These are phyloP conservation scores for Cepphus grylle DNA, from an alignment of 2,113 vertebrate species.

Conservation along the genomic window DNA sequence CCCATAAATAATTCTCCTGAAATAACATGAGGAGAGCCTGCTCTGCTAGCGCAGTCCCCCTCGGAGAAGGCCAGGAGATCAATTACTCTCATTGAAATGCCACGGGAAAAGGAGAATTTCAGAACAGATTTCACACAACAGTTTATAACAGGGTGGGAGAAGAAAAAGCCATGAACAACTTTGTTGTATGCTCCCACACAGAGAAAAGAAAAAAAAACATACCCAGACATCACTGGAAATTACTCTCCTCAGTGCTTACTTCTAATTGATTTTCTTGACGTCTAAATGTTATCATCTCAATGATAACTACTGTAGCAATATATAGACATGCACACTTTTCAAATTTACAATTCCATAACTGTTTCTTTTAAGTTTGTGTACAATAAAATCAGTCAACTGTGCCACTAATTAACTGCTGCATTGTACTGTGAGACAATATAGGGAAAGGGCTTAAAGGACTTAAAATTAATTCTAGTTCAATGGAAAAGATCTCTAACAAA, in stretches of 20 bases:
- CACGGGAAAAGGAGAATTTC: neutral
- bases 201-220: neutral
- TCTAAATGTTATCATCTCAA: neutral
- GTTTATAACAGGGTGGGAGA: neutral
- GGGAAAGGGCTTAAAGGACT: neutral
- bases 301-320: neutral
- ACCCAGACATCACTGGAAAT: neutral
- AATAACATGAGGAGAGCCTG: neutral
- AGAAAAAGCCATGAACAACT: neutral
- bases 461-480: neutral
- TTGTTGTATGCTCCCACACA: neutral
- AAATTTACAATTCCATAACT: neutral
- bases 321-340: neutral
- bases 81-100: neutral
- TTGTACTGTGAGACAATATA: neutral
- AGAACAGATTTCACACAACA: neutral
- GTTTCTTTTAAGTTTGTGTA: neutral
- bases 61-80: neutral
- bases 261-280: neutral
- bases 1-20: constrained; percentile 32
- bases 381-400: neutral
- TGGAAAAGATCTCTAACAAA: neutral
- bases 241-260: neutral
- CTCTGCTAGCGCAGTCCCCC: neutral
- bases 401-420: neutral